Base-by-base conservation (phyloP, 2,888 invertebrate species). In the Vannuccia rotundouncinata region DNA sequence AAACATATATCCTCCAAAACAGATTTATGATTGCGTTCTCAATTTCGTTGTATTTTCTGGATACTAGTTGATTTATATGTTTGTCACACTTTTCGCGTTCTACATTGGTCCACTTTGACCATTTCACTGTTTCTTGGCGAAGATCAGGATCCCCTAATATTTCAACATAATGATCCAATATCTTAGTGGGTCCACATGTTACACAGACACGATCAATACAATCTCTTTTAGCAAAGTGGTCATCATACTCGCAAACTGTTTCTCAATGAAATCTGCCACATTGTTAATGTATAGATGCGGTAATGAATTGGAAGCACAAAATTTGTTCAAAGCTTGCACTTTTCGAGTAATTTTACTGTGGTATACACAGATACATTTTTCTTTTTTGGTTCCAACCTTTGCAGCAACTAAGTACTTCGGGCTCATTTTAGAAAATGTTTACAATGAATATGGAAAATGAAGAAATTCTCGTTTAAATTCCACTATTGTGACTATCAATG, bases 191-290 rank as follows among this genome's bases (percentile, higher is more conserved):
- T 5, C 66, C 66, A 66, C 66, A 66, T 66, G 5, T 5, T 5
- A 66, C 17, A 66, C 66, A 66, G 17, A 22, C 25, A 2, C 66
- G 66, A n/a, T 66, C 66, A 66, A 66, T 66, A 66, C 66, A 66
- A 66, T 66, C 66, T 66, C 25, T 66, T 22, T n/a, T 66, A 66
- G 66, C 66, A 66, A 66, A 66, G 10, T 66, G 10, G 25, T 27
- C 66, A 66, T 66, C 66, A 66, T 66, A 22, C 17, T 66, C 66
- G 25, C 66, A 66, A 66, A 66, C 66, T 66, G 66, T 66, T 22
- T n/a, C 22, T 66, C 66, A 5, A 66, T 5, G 25, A 5, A 66
- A 66, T 66, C 17, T 66, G 13, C 66, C 25, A 66, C 66, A 22
- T 66, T 66, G 10, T 5, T 66, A 22, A 66, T n/a, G 5, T 66